phyloP scores from a whole-genome alignment of 64 coral and sea anemone genomes.

The Actinia tenebrosa region DNA sequence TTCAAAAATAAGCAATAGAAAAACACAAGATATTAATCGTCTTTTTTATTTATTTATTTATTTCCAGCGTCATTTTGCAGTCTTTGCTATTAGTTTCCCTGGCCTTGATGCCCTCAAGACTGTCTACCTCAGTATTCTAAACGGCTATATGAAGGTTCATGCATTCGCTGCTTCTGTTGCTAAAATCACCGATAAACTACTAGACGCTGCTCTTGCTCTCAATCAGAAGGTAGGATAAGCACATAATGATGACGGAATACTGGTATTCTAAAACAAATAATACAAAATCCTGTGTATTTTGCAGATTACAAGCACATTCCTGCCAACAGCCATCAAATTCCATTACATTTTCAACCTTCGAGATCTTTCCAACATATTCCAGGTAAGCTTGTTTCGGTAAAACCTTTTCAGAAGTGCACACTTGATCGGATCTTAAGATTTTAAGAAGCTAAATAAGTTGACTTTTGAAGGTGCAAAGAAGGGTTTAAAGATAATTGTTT shows the following conservation, averaged over 20 bases:
- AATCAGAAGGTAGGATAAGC: constrained; percentile 76
- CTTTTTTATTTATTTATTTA: background rate
- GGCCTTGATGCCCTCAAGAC: constrained; percentile 96
- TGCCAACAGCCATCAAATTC: constrained; percentile 96
- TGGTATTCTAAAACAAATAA: too few relatives aligned
- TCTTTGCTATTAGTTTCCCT: constrained; percentile 98
- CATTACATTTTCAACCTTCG: constrained; percentile 98
- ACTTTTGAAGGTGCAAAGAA: too few relatives aligned
- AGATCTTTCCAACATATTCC: constrained; percentile 99
- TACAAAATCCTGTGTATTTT: background rate
- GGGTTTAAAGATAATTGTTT: too few relatives aligned
- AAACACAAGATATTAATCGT: too few relatives aligned
- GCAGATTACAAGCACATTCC: constrained; percentile 41
- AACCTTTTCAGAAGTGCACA: too few relatives aligned
- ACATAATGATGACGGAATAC: too few relatives aligned
- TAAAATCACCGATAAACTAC: constrained; percentile 83
- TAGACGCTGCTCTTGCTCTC: constrained; percentile 87
- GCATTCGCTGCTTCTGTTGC: constrained; percentile 40
- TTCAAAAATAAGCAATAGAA: background rate
- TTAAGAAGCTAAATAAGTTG: too few relatives aligned
- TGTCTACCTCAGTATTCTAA: constrained; percentile 88
- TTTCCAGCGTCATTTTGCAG: constrained; percentile 82
- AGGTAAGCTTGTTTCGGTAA: constrained; percentile 32
- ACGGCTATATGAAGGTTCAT: constrained; percentile 68
- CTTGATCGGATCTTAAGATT: too few relatives aligned